Base-by-base conservation (phyloP, 2,797 vertebrate genomes). In the Dermochelys coriacea region DNA sequence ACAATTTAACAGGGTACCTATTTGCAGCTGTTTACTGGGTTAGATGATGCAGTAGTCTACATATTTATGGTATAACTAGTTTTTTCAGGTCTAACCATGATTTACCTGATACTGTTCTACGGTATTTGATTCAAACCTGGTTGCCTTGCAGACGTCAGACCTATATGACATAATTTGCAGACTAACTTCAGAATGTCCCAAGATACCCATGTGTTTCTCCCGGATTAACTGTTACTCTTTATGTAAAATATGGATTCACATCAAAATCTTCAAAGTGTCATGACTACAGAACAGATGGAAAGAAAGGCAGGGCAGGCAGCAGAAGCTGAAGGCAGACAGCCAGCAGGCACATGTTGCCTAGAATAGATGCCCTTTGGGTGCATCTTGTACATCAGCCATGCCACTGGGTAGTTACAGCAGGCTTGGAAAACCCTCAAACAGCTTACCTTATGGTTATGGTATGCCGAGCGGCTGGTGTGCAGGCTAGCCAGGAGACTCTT, bases 391-490 rank as follows among this genome's bases (percentile, higher is more conserved):
- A 45, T 94, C 84, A 80, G 27, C 12, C 57, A 2, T 6, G 25
- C 41, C 11, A 19, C 79, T 16, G 85, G 21, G 64, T 4, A 49
- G 27, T 77, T 7, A 10, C 31, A 88, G 59, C n/a, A 82, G 88
- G n/a, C 68, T 5, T 2, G 6, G 37, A 59, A 0, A 51, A 1
- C 31, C 68, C 37, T 50, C n/a, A 7, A 50, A 2, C 0, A 0
- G 5, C 82, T 94, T 98, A 99, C 99, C 99, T 99, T 99, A 98
- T 99, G 99, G 98, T 99, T 99, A 97, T 99, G 99, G 97, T 99
- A 99, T 3, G 99, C 99, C 0, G 99, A 99, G 93, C 99, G 99
- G 97, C 99, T 99, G 94, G 99, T 99, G 97, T 99, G 99, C 94
- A 99, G 97, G 96, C 99, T 99, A 55, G 99, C 99, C 97, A 99